Base-by-base conservation (phyloP, 2,888 invertebrate genomes). In the Dasypogon diadema region DNA sequence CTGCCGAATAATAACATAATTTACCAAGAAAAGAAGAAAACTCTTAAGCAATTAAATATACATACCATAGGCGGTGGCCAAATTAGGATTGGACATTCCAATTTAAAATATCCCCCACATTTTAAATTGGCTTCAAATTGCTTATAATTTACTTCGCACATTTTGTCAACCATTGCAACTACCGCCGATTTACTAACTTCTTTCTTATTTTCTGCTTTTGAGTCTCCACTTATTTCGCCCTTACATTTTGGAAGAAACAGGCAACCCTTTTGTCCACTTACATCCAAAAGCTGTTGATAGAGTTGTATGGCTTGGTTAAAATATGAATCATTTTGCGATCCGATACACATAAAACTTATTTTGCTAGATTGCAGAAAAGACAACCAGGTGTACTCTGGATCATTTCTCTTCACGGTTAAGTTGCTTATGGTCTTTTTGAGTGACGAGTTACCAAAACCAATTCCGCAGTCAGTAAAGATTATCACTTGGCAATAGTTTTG, bases 401-500 rank as follows among this genome's bases (percentile, higher is more conserved):
- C 2, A 79, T 42, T 56, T 81, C 81, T 21, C 83, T 74, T 82
- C 6, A 81, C 79, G 0, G 79, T 76, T 48, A 82, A 81, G 63
- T 77, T 80, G 75, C 87, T 85, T 37, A 91, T 83, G 0, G 90
- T 90, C 74, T 88, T 88, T 68, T 89, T 88, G 2, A 93, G 83
- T 0, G 92, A 91, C 80, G 90, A 90, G 2, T 88, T 86, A 2
- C 92, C 92, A 51, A 91, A 86, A 21, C 93, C 93, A 30, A 90
- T 87, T 77, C 90, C 91, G 21, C 93, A 94, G 86, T 94, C 94
- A 0, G 94, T 93, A 42, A 95, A 89, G 34, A 93, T 83, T 26
- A 94, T 87, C 21, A 92, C 91, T 87, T 98, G 97, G 80, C 94
- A 93, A 6, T 93, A 91, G 63, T 93, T 94, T 79, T 93, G 92